Percentiles rank a stretch among this genome's conserved stretches.
Evolutionary conservation across 2,888 invertebrate genomes (phyloP).

Genomic region (Ferrisia virgata): DNA sequence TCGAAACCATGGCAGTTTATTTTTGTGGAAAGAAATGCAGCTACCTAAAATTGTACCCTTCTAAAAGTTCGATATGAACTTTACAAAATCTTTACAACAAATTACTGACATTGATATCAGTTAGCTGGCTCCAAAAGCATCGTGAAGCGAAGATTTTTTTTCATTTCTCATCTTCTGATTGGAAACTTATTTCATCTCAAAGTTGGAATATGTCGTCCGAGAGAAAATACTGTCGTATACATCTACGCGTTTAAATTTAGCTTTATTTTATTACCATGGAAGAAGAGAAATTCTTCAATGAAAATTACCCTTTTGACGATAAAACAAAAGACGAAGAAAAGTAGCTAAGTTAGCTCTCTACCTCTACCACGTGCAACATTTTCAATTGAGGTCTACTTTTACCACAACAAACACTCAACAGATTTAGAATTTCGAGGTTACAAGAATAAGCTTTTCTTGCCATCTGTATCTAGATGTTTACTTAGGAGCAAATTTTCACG

Average conservation of each 20-base stretch:
- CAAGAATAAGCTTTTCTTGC: neutral
- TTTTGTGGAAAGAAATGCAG: too few species aligned
- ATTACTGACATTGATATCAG: too few species aligned
- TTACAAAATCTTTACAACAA: too few species aligned
- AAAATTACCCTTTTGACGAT: neutral
- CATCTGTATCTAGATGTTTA: neutral
- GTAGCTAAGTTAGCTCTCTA: neutral
- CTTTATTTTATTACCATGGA: neutral
- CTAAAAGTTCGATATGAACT: too few species aligned
- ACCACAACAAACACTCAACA: neutral
- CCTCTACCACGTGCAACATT: neutral
- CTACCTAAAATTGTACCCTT: too few species aligned
- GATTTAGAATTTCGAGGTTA: neutral
- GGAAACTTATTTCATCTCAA: too few species aligned
- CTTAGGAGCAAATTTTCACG: neutral
- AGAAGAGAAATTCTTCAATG: neutral
- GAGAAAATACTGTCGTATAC: too few species aligned
- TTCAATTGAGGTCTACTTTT: neutral
- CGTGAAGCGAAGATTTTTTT: neutral
- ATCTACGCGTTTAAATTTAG: neutral
- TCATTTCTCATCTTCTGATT: neutral
- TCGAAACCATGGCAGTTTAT: too few species aligned
- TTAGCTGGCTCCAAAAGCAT: too few species aligned
- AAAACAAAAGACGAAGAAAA: neutral
- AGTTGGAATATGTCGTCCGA: neutral